phyloP scores from a whole-genome alignment of 1,140 invertebrate genomes.

The Brachionus calyciflorus region DNA sequence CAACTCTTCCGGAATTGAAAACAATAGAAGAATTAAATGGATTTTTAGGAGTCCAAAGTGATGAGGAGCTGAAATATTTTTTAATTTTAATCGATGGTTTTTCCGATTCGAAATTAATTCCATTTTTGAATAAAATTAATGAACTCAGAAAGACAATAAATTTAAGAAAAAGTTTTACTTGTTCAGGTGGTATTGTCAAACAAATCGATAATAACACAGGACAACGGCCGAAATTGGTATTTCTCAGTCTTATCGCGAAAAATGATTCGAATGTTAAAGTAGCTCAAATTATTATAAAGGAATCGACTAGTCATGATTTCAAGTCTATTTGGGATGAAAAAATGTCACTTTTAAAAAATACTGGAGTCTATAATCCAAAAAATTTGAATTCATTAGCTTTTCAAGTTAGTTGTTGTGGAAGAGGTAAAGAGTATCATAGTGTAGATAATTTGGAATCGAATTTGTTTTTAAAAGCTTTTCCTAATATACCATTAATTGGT shows the following conservation, averaged over 20 bases:
- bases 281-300: not conserved
- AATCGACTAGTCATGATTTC: not conserved
- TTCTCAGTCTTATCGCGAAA: not conserved
- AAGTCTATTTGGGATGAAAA: not conserved
- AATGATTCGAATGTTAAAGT: not conserved
- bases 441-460: conserved; percentile 63
- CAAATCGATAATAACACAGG: not conserved
- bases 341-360: conserved; percentile 51
- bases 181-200: conserved; percentile 10
- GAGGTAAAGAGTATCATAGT: conserved; percentile 59
- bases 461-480: conserved; percentile 66
- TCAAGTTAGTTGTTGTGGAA: conserved; percentile 66
- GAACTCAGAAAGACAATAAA: not conserved
- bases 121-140: conserved; percentile 1
- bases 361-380: conserved; percentile 50
- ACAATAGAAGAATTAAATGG: not conserved
- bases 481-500: conserved; percentile 64
- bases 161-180: conserved; percentile 13
- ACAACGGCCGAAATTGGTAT: conserved; percentile 1
- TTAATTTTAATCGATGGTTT: conserved; percentile 1
- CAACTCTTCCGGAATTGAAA: not conserved
- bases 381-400: conserved; percentile 62
- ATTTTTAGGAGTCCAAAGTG: not conserved
- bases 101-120: conserved; percentile 22
- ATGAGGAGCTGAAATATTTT: conserved; percentile 10